Conservation (phyloP, 35 echinoderm and acorn worm species). For the Anneissia japonica region DNA sequence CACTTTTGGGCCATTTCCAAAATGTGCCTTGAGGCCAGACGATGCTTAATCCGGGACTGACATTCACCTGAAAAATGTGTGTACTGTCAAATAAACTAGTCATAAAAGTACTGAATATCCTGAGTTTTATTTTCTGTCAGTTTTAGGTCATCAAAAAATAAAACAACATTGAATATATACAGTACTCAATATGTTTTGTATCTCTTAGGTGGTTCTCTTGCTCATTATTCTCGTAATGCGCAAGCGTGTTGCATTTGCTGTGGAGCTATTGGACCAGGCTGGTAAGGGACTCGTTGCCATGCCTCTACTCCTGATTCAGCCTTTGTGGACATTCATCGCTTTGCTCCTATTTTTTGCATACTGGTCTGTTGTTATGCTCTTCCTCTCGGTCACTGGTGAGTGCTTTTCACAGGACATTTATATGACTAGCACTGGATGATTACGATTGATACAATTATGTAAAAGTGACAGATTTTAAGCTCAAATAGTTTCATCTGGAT, state of each 20-base stretch:
- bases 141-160: too few species aligned
- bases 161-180: neutral
- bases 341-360: slow-evolving; percentile 72
- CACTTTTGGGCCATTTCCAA: too few species aligned
- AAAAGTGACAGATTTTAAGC: too few species aligned
- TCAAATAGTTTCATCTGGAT: too few species aligned
- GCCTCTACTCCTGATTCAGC: slow-evolving; percentile 75
- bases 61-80: too few species aligned
- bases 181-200: neutral
- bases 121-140: too few species aligned
- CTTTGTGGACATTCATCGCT: slow-evolving; percentile 87
- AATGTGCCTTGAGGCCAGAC: too few species aligned
- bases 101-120: too few species aligned
- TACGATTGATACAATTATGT: too few species aligned
- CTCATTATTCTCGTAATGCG: slow-evolving; percentile 91
- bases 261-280: slow-evolving; percentile 82
- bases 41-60: too few species aligned
- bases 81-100: too few species aligned
- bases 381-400: slow-evolving; percentile 82
- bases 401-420: neutral
- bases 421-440: too few species aligned
- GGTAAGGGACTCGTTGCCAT: slow-evolving; percentile 88
- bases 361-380: slow-evolving; percentile 68
- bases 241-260: slow-evolving; percentile 78
- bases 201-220: slow-evolving; percentile 62